Base-by-base conservation (phyloP, 2,113 vertebrate genomes). In the Monopterus albus region DNA sequence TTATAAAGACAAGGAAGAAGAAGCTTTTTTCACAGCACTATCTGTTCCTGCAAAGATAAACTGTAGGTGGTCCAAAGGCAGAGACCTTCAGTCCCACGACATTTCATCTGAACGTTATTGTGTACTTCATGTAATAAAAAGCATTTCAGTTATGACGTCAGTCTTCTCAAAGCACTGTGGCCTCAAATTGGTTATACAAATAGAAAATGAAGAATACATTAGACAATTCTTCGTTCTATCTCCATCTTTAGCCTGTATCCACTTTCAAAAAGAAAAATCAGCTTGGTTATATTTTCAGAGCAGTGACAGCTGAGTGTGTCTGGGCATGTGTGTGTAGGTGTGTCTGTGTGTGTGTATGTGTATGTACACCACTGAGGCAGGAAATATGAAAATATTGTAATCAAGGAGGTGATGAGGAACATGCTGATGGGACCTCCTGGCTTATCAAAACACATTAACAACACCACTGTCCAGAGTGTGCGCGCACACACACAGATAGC, bases 361-460 rank as follows among this genome's bases (percentile, higher is more conserved):
- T 59, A 58, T 65, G 60, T 39, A 15, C 36, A 78, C 39, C 50
- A 51, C 51, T 59, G 71, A 84, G 67, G 76, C 78, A 77, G 71
- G 71, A 76, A 75, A 84, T 88, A 38, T 73, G 72, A 61, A 87
- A 84, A 83, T 84, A 72, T 84, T 88, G 72, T 77, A 78, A 90
- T 88, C 79, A 87, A 74, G 75, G 59, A 64, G 71, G 80, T 80
- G 87, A 89, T 87, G 77, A 88, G 81, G 52, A 83, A 85, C 84
- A 86, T 84, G 83, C 83, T 87, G 79, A 87, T 80, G 75, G 71
- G 76, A 80, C 64, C 81, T 72, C 56, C 64, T 11, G 49, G 75
- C 79, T 75, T 82, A 88, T 90, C 76, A 87, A 76, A 77, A 79
- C 83, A 84, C 72, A 87, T 90, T 86, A 89, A 83, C 76, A 59